phyloP scores from a whole-genome alignment of 1,140 invertebrate genomes.

The Thaumatotibia leucotreta region DNA sequence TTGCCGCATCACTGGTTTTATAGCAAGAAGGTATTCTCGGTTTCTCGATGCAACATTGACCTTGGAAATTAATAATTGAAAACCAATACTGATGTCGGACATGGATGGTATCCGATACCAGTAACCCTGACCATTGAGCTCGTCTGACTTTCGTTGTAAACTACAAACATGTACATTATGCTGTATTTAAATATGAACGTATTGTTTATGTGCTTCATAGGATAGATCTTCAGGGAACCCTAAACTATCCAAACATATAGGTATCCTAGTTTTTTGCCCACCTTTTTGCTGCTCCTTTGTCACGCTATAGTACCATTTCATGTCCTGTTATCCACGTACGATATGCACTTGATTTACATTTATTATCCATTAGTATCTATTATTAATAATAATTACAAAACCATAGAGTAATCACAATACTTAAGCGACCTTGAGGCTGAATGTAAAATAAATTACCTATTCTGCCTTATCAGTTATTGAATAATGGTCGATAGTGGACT shows the following conservation, averaged over 20 bases:
- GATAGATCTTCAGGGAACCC: neutral
- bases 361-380: neutral
- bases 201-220: neutral
- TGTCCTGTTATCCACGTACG: neutral
- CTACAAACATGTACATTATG: neutral
- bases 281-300: neutral
- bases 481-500: conserved; percentile 29
- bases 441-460: conserved; percentile 6
- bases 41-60: neutral
- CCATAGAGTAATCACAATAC: conserved; percentile 6
- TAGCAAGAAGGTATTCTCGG: neutral
- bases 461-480: conserved; percentile 28
- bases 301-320: neutral
- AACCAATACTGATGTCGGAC: conserved; percentile 4
- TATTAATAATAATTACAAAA: conserved; percentile 9
- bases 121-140: neutral
- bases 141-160: neutral
- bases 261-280: neutral
- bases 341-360: neutral
- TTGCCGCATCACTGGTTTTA: neutral
- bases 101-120: neutral
- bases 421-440: conserved; percentile 9
- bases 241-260: neutral
- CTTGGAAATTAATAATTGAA: conserved; percentile 5
- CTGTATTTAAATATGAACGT: neutral